Evolutionary conservation across 2,113 vertebrate species (phyloP).

Genomic region (Numida meleagris): DNA sequence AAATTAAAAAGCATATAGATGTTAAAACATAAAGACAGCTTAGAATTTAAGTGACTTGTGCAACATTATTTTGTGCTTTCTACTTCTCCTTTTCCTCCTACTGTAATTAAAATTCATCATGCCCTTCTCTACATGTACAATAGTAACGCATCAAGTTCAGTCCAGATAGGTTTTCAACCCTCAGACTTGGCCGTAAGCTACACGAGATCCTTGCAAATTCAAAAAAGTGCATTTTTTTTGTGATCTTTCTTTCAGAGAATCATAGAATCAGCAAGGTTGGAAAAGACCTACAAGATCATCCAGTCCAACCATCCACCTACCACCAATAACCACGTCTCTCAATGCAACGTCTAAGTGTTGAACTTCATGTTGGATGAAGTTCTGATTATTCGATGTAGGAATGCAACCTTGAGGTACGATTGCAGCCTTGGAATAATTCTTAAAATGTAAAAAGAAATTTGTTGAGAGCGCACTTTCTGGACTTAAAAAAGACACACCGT

Average conservation of each 20-base stretch:
- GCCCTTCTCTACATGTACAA: slow-evolving; percentile 34
- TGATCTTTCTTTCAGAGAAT: slow-evolving; percentile 55
- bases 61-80: slow-evolving; percentile 75
- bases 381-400: slow-evolving; percentile 50
- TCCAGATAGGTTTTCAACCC: slow-evolving; percentile 16
- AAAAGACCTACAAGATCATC: too few relatives aligned
- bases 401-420: slow-evolving; percentile 48
- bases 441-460: slow-evolving; percentile 53
- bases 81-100: slow-evolving; percentile 50
- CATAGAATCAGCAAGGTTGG: too few relatives aligned
- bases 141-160: slow-evolving; percentile 43
- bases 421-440: slow-evolving; percentile 59
- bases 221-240: slow-evolving; percentile 43
- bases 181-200: slow-evolving; percentile 33
- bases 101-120: slow-evolving; percentile 47
- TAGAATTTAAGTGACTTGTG: slow-evolving; percentile 74
- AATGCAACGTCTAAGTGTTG: too few relatives aligned
- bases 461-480: background rate
- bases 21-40: slow-evolving; percentile 60
- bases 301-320: too few relatives aligned
- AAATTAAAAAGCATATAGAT: slow-evolving; percentile 60
- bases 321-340: too few relatives aligned
- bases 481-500: slow-evolving; percentile 55
- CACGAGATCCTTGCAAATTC: slow-evolving; percentile 9
- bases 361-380: slow-evolving; percentile 8